These are phyloP conservation scores for Chesias legatella DNA, from an alignment of 2,888 invertebrate species.

Conservation along the genomic window DNA sequence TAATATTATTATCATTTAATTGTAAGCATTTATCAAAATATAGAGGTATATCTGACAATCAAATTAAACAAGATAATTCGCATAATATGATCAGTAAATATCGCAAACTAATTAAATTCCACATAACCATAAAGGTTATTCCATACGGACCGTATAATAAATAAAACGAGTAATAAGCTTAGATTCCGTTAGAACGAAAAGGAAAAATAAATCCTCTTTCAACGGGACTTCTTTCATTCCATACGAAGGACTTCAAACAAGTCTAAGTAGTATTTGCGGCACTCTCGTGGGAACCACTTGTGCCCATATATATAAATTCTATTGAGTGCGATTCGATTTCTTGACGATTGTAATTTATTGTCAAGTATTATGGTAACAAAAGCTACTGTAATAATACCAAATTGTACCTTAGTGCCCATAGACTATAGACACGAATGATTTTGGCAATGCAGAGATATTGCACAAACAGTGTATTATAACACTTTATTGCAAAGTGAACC, in stretches of 20 bases:
- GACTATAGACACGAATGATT: conserved; percentile 30
- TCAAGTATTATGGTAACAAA: neutral
- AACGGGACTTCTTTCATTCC: conserved; percentile 10
- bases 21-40: too few relatives aligned
- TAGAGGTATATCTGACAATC: too few relatives aligned
- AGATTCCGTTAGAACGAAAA: too few relatives aligned
- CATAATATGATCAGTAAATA: too few relatives aligned
- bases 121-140: conserved; percentile 2
- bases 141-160: conserved; percentile 1
- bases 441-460: too few relatives aligned
- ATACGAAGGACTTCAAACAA: conserved; percentile 2
- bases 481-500: too few relatives aligned
- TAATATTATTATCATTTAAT: too few relatives aligned
- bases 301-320: conserved; percentile 34
- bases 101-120: too few relatives aligned
- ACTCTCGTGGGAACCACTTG: conserved; percentile 47
- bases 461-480: too few relatives aligned
- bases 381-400: conserved; percentile 31
- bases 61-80: too few relatives aligned
- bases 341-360: neutral
- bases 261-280: conserved; percentile 41
- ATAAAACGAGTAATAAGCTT: conserved; percentile 2
- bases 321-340: conserved; percentile 19
- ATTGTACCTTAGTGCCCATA: conserved; percentile 19
- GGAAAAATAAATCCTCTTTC: conserved; percentile 9